Evolutionary conservation across 2,888 invertebrate species (phyloP).

Genomic region (Pterostichus madidus): DNA sequence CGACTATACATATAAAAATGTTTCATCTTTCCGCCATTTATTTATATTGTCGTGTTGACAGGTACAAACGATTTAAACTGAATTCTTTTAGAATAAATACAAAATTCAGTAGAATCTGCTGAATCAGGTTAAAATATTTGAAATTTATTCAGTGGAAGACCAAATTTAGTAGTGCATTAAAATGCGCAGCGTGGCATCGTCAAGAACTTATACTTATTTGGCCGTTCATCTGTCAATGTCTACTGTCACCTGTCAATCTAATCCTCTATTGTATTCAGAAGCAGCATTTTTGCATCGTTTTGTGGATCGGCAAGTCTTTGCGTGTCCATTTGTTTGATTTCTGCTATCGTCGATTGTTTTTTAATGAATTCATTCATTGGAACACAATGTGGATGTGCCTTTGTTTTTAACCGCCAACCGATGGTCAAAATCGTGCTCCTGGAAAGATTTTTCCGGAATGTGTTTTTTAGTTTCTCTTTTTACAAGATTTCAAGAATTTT

Average conservation of each 20-base stretch:
- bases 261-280: slow-evolving; percentile 66
- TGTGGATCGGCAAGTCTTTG: slow-evolving; percentile 55
- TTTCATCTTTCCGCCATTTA: not conserved
- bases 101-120: slow-evolving; percentile 38
- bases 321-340: slow-evolving; percentile 61
- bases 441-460: slow-evolving; percentile 48
- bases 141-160: slow-evolving; percentile 47
- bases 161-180: slow-evolving; percentile 46
- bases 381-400: slow-evolving; percentile 55
- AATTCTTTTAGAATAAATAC: slow-evolving; percentile 47
- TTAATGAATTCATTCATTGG: slow-evolving; percentile 66
- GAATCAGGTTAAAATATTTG: slow-evolving; percentile 50
- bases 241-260: slow-evolving; percentile 65
- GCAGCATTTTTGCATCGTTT: slow-evolving; percentile 64
- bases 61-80: slow-evolving; percentile 52
- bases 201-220: slow-evolving; percentile 63
- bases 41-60: slow-evolving; percentile 7
- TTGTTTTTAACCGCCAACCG: slow-evolving; percentile 47
- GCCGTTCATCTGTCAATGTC: slow-evolving; percentile 65
- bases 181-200: slow-evolving; percentile 44
- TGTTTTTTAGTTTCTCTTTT: not conserved
- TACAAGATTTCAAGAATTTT: not conserved
- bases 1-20: not conserved
- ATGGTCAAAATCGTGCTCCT: slow-evolving; percentile 25
- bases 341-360: slow-evolving; percentile 53